A percentile compares a stretch with the other conserved stretches of the same genome.
Conservation (phyloP, 2,113 vertebrate genomes). For the Rousettus leschenaultii region DNA sequence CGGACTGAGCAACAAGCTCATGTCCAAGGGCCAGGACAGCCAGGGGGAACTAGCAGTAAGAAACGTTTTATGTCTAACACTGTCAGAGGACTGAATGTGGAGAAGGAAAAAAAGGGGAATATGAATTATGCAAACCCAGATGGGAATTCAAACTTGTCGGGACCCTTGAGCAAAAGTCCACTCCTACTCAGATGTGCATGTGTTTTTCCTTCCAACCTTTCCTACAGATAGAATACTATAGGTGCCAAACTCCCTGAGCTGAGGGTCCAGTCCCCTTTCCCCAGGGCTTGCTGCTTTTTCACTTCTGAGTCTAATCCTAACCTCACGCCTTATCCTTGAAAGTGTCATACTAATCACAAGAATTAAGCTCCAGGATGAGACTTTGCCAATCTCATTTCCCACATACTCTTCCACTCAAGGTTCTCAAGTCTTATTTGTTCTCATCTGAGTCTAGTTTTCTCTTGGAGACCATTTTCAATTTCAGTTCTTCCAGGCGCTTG, state of each 20-base stretch:
- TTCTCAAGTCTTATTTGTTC: not conserved
- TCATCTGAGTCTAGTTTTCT: slow-evolving; percentile 18
- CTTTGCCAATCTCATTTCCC: not conserved
- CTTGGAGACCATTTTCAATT: not conserved
- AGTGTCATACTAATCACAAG: not conserved
- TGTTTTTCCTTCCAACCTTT: not conserved
- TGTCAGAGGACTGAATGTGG: not conserved
- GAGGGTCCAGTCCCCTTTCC: not conserved
- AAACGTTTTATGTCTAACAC: not conserved
- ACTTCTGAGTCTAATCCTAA: not conserved
- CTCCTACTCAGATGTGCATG: not conserved
- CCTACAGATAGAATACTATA: not conserved
- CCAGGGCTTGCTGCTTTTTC: not conserved
- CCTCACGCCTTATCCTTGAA: slow-evolving; percentile 10
- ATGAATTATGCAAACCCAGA: not conserved
- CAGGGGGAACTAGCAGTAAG: not conserved
- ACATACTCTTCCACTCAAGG: not conserved
- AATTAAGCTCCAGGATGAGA: not conserved
- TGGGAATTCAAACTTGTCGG: not conserved
- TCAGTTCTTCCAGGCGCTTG: slow-evolving; percentile 28
- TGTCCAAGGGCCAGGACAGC: not conserved
- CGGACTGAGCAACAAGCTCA: not conserved
- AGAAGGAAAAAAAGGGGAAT: not conserved
- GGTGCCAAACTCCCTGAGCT: not conserved
- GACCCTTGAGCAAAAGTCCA: not conserved